These are phyloP conservation scores for Andricus grossulariae DNA, from an alignment of 1,140 invertebrate genomes.

Conservation along the genomic window DNA sequence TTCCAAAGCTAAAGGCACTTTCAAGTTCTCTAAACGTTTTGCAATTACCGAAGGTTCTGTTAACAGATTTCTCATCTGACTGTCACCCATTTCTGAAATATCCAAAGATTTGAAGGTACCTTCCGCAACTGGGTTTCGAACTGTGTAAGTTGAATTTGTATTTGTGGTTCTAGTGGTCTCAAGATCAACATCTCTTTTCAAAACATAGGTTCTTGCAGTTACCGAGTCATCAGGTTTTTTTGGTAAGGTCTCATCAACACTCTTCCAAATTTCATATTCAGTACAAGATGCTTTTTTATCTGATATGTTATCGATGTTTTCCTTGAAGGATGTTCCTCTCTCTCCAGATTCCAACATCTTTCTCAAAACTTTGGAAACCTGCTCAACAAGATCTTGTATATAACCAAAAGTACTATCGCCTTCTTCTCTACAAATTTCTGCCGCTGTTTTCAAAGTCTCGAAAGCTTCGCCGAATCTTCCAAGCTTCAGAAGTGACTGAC, in stretches of 20 bases:
- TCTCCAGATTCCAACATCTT: background rate
- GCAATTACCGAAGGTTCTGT: too few relatives aligned
- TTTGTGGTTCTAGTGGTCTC: background rate
- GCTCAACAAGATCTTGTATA: conserved; percentile 55
- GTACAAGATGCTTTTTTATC: background rate
- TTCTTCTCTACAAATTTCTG: conserved; percentile 47
- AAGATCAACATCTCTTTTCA: conserved; percentile 26
- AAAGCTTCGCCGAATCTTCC: conserved; percentile 51
- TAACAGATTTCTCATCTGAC: too few relatives aligned
- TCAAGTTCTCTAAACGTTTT: too few relatives aligned
- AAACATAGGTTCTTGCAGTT: background rate
- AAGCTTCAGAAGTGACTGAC: conserved; percentile 51
- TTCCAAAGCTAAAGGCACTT: background rate
- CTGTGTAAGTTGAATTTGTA: background rate
- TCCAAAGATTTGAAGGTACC: too few relatives aligned
- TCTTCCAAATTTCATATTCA: background rate
- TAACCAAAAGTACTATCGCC: conserved; percentile 53
- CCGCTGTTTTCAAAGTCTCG: conserved; percentile 47
- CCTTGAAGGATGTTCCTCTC: background rate
- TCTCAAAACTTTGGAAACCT: conserved; percentile 43
- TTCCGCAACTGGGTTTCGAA: background rate
- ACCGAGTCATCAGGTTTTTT: background rate
- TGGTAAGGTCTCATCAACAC: background rate
- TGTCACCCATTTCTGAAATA: too few relatives aligned
- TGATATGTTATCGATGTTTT: background rate